Conservation (phyloP, 2,888 invertebrate genomes). For the Drosophila mimetica region DNA sequence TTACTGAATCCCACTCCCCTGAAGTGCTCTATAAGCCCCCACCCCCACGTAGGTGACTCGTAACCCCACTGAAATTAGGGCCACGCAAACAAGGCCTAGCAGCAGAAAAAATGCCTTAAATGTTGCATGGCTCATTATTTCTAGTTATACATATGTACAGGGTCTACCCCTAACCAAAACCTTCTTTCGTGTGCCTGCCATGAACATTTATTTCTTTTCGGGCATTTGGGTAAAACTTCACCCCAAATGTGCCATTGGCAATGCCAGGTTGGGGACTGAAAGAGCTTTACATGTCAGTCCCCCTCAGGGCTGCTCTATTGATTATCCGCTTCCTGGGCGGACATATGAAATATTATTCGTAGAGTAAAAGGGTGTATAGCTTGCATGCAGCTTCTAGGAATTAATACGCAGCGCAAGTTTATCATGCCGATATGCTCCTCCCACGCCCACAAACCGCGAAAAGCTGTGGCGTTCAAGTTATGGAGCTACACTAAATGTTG, state of each 20-base stretch:
- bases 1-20: not conserved
- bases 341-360: constrained; percentile 25
- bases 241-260: constrained; percentile 63
- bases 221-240: constrained; percentile 52
- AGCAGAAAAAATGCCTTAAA: constrained; percentile 76
- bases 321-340: constrained; percentile 20
- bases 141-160: constrained; percentile 59
- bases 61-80: constrained; percentile 60
- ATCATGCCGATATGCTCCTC: too few relatives aligned
- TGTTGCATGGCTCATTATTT: constrained; percentile 80
- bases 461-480: too few relatives aligned
- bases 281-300: constrained; percentile 71
- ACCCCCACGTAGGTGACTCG: constrained; percentile 17
- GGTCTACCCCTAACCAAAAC: constrained; percentile 17
- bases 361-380: too few relatives aligned
- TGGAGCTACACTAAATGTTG: too few relatives aligned
- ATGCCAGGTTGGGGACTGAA: constrained; percentile 53
- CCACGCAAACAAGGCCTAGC: constrained; percentile 61
- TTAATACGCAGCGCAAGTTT: too few relatives aligned
- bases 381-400: too few relatives aligned
- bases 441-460: too few relatives aligned
- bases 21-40: constrained; percentile 12
- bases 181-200: constrained; percentile 20
- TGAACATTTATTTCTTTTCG: constrained; percentile 72
- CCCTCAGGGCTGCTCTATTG: constrained; percentile 45